Evolutionary conservation across 2,888 invertebrate species (phyloP), one percentile per base, ranked within the genome.

Genomic region (Oxycera nigricornis): DNA sequence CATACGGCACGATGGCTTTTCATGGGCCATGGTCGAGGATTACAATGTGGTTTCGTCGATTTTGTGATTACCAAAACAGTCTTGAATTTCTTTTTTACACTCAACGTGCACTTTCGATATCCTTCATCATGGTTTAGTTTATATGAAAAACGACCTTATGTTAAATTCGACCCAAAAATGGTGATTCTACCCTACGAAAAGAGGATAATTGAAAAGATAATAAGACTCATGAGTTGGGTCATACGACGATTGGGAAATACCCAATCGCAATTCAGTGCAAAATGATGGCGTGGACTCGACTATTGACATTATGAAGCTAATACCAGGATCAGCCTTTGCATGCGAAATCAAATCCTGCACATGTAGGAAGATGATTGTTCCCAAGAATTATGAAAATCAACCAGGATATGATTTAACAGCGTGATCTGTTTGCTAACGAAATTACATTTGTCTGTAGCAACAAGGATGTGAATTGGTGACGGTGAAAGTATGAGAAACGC

Each of bases 381-480:
- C 59, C 6, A 30, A 20, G 61, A 73, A 73, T 73, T 57, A 59
- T 61, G 73, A 61, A 73, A 73, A 57, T 73, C 68, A 50, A 50
- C 46, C 31, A 11, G 22, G 73, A 67, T 73, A 74, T 76, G 72
- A 76, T 76, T 76, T 72, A 76, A 55, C 73, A 68, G 67, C 35
- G 22, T 17, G 30, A 52, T 65, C 35, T 76, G 73, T 76, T 76
- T 76, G 73, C 76, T 52, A 39, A 65, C 68, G 74, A 76, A 76
- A 76, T 76, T 76, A 74, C 74, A 74, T 73, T 76, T 35, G 62
- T 52, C 67, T 2, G 39, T 6, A 35, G 35, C 7, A 35, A n/a
- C 50, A n/a, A n/a, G n/a, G n/a, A n/a, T n/a, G n/a, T n/a, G n/a
- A n/a, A n/a, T n/a, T n/a, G n/a, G n/a, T n/a, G n/a, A n/a, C n/a